Conservation (phyloP, 2,888 invertebrate species). For the Scrobipalpa costella region DNA sequence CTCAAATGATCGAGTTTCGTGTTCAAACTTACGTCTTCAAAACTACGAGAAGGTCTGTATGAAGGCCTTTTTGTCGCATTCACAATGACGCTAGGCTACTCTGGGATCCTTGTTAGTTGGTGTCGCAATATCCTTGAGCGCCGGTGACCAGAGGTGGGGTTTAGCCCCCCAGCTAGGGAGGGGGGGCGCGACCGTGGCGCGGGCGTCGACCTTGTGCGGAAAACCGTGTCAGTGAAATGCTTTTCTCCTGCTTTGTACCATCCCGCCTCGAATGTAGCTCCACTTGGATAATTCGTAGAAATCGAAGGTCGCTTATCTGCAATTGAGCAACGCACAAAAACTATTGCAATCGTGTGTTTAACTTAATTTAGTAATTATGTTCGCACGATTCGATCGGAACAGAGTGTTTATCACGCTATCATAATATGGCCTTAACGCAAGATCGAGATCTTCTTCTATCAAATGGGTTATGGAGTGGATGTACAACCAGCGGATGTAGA, state of each 20-base stretch:
- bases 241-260: slow-evolving; percentile 56
- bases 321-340: slow-evolving; percentile 12
- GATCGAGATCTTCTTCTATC: slow-evolving; percentile 1
- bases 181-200: slow-evolving; percentile 51
- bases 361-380: slow-evolving; percentile 14
- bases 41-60: not conserved
- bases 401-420: slow-evolving; percentile 7
- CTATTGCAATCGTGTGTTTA: slow-evolving; percentile 3
- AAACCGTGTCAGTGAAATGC: slow-evolving; percentile 71
- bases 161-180: not conserved
- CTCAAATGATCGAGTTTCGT: no score
- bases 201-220: slow-evolving; percentile 68
- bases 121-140: slow-evolving; percentile 18
- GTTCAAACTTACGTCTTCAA: not conserved
- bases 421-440: slow-evolving; percentile 4
- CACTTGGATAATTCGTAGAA: slow-evolving; percentile 37
- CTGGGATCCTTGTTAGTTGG: not conserved
- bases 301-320: slow-evolving; percentile 15
- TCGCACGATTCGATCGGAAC: slow-evolving; percentile 6
- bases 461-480: no score
- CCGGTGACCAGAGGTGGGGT: not conserved
- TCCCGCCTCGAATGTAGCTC: slow-evolving; percentile 49
- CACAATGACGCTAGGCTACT: slow-evolving; percentile 9
- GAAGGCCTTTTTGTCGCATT: not conserved
- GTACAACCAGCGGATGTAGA: no score